Evolutionary conservation across 2,113 vertebrate genomes (phyloP).

Genomic region (Tachysurus fulvidraco): DNA sequence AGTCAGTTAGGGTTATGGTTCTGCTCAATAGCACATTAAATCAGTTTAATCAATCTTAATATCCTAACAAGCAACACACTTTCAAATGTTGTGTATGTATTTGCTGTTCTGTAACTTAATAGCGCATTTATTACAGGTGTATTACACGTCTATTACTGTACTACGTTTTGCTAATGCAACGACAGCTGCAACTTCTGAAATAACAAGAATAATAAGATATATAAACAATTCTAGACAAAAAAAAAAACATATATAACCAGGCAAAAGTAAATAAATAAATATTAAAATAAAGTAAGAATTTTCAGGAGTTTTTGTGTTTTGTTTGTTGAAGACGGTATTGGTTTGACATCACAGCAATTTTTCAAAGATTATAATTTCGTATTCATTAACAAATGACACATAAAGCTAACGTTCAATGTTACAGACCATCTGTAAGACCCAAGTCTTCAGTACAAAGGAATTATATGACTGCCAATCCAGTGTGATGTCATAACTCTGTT

Average conservation of each 20-base stretch:
- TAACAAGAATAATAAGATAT: neutral
- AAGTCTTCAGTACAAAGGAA: neutral
- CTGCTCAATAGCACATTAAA: neutral
- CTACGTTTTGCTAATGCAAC: neutral
- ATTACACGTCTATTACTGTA: neutral
- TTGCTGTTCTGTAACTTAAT: neutral
- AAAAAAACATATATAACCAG: too few relatives aligned
- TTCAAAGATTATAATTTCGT: neutral
- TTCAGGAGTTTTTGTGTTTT: neutral
- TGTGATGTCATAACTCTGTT: neutral
- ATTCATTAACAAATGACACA: neutral
- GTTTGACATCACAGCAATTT: neutral
- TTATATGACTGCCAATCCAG: neutral
- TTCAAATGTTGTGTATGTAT: neutral
- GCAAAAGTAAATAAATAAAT: neutral
- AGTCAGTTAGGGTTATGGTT: neutral
- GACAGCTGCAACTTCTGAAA: neutral
- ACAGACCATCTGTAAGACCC: neutral
- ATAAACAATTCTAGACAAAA: neutral
- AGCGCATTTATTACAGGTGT: neutral
- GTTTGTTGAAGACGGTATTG: neutral
- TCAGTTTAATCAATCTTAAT: neutral
- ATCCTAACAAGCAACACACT: neutral
- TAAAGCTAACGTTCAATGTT: neutral
- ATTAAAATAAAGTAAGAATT: neutral